Conservation (phyloP, 2,797 vertebrate species). For the Centroberyx gerrardi region DNA sequence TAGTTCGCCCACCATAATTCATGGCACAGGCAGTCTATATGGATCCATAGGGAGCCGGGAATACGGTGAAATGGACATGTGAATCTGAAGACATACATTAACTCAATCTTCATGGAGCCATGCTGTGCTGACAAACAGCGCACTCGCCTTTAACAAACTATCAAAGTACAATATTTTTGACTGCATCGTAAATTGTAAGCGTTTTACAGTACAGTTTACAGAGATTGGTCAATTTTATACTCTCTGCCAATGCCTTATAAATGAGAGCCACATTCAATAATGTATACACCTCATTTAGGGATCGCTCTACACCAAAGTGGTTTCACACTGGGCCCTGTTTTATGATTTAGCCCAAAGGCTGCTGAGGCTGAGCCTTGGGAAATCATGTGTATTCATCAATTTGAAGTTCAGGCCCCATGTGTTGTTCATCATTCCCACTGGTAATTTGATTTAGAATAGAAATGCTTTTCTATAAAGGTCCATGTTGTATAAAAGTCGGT, state of each 20-base stretch:
- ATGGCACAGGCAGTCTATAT: slow-evolving; percentile 1
- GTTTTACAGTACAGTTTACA: slow-evolving; percentile 5
- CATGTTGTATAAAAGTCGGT: background rate
- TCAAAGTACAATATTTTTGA: slow-evolving; percentile 2
- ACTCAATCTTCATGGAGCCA: background rate
- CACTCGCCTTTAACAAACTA: background rate
- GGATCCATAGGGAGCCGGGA: background rate
- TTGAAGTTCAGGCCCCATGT: slow-evolving; percentile 8
- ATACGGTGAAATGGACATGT: background rate
- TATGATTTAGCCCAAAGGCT: background rate
- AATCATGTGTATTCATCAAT: slow-evolving; percentile 24
- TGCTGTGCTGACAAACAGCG: background rate
- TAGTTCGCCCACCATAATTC: slow-evolving; percentile 11
- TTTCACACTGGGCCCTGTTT: slow-evolving; percentile 22
- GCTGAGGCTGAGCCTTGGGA: background rate
- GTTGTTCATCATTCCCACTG: slow-evolving; percentile 9
- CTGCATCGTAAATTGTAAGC: slow-evolving; percentile 3
- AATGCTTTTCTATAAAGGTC: slow-evolving; percentile 9
- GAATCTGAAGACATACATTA: background rate
- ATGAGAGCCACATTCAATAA: slow-evolving; percentile 13
- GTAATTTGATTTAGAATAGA: slow-evolving; percentile 28
- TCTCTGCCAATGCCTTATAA: slow-evolving; percentile 16
- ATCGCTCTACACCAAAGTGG: slow-evolving; percentile 12
- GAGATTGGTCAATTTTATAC: slow-evolving; percentile 20
- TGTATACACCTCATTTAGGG: slow-evolving; percentile 23